Base-by-base conservation (phyloP, 2,888 invertebrate genomes). In the Nesidiocoris tenuis region DNA sequence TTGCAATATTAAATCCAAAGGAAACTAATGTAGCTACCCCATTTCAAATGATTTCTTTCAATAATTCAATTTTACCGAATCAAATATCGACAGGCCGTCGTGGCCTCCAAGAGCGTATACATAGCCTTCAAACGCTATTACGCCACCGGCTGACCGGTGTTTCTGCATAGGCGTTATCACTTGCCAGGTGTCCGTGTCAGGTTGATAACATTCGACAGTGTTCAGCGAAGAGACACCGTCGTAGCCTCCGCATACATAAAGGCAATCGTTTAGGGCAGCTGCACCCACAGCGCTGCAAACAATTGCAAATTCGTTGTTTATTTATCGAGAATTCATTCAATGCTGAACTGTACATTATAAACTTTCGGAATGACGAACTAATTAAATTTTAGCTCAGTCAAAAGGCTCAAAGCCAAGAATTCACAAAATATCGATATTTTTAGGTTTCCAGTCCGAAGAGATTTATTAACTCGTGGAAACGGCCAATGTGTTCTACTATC, bases 21-120 rank as follows among this genome's bases (percentile, higher is more conserved):
- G 39, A 39, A 12, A 3, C 39, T 39, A 39, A 39, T 7, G 12
- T 39, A 39, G 3, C 12, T 12, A 39, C 5, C 39, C 39, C 39
- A 39, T 3, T 12, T 39, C 59, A 39, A 12, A 39, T 39, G 39
- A 39, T 39, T 39, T 39, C 12, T 39, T 39, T 7, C 12, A 7
- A 7, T 39, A 39, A 39, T 39, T 39, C 39, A 39, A 39, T 39
- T 85, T 83, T 82, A 89, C 93, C 1, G 92, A 92, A 84, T 93
- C 92, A 83, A 93, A 94, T 80, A 94, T 95, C 3, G 92, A 92
- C 17, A 94, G 85, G 0, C 95, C 94, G 84, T 95, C 94, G 82
- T 95, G 95, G 0, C 95, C 95, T 17, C 95, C 95, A 59, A 94
- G 85, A 0, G 92, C 92, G 83, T 91, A 93, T 74, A 94, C 89